These are phyloP conservation scores for Ictalurus punctatus DNA, from an alignment of 2,113 vertebrate genomes.

Conservation along the genomic window DNA sequence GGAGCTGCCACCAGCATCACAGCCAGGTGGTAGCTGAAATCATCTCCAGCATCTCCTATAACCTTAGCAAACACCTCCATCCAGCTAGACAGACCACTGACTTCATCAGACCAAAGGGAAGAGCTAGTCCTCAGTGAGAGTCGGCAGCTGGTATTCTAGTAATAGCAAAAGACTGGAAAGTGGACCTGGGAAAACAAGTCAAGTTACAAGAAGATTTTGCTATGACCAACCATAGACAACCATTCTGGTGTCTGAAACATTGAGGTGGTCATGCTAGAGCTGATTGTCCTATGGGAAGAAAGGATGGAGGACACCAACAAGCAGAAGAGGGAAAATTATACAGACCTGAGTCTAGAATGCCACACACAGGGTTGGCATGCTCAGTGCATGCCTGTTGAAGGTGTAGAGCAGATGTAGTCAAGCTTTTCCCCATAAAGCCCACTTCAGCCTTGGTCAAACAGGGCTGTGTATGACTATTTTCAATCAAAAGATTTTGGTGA, in stretches of 20 bases:
- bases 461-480: neutral
- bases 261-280: neutral
- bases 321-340: neutral
- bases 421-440: neutral
- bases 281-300: neutral
- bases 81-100: neutral
- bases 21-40: neutral
- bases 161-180: neutral
- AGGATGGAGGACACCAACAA: neutral
- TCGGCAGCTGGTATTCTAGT: neutral
- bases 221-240: neutral
- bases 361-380: neutral
- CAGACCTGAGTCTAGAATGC: neutral
- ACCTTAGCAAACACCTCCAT: neutral
- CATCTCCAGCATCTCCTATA: neutral
- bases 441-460: neutral
- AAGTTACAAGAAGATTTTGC: neutral
- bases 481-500: too few relatives aligned
- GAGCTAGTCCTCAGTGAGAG: neutral
- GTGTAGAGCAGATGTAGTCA: neutral
- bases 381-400: neutral
- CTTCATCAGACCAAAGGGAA: neutral
- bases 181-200: neutral
- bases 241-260: neutral
- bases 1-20: neutral